These are phyloP conservation scores for Alca torda DNA, from an alignment of 2,797 vertebrate species.

Conservation along the genomic window DNA sequence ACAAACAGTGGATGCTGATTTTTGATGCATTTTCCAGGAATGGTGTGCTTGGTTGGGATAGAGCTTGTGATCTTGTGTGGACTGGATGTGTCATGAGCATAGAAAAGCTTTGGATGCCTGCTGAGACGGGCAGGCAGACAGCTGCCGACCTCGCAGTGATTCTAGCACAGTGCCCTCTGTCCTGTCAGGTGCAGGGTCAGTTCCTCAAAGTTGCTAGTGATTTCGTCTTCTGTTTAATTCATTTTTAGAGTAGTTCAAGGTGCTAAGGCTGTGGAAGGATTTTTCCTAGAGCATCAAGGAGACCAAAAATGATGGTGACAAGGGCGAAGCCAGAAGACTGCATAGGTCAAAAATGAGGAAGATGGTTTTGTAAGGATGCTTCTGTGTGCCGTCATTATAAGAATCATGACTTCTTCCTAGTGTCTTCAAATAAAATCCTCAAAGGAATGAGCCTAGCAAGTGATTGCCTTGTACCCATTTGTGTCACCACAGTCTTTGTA, in stretches of 20 bases:
- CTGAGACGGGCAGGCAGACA: not conserved
- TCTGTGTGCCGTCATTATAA: not conserved
- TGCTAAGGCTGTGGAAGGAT: not conserved
- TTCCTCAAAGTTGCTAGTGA: not conserved
- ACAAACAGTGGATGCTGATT: slow-evolving; percentile 1
- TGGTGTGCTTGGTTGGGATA: not conserved
- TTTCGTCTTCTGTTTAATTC: not conserved
- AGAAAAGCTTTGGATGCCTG: not conserved
- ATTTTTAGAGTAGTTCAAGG: not conserved
- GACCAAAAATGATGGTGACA: not conserved
- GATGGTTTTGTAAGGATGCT: not conserved
- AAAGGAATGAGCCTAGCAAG: not conserved
- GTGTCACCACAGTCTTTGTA: not conserved
- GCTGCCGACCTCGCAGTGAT: not conserved
- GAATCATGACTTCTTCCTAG: not conserved
- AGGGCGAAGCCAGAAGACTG: not conserved
- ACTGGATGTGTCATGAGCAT: not conserved
- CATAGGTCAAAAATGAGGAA: not conserved
- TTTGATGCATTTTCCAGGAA: slow-evolving; percentile 42
- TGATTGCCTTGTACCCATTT: not conserved
- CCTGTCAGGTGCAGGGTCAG: not conserved
- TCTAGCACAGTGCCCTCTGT: not conserved
- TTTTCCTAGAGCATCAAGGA: not conserved
- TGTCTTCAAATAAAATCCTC: not conserved
- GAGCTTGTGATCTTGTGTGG: not conserved